Evolutionary conservation across 2,888 invertebrate genomes (phyloP), one percentile per base, ranked within the genome.

Genomic region (Dichetophora obliterata): DNA sequence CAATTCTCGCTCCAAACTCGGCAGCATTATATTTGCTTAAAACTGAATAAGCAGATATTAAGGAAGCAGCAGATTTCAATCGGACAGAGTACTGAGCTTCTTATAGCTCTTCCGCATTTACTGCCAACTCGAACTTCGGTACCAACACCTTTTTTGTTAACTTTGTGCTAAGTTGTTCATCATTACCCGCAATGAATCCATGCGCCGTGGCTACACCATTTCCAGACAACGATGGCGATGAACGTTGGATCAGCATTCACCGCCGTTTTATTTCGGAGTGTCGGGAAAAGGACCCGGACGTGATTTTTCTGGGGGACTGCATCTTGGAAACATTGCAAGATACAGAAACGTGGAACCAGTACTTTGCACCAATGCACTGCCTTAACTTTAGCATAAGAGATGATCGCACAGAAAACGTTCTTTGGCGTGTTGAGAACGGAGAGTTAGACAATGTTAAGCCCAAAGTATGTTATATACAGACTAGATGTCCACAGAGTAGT

Each of bases 301-400:
- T 97, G 43, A 92, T 97, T 82, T 96, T 97, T 84, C 92, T 97
- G 80, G 98, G 97, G 0, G 98, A 97, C 90, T 96, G 96, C 65
- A 92, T 97, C 82, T 91, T 97, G 78, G 94, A 95, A 89, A 93
- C 95, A 68, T 90, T 97, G 83, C 93, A 94, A 85, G 94, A 95
- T 83, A 94, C 95, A 22, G 94, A 95, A 90, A 92, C 96, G 69
- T 98, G 97, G 97, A 94, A 95, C 86, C 94, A 95, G 84, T 93
- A 95, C 90, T 97, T 97, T 91, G 96, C 95, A 76, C 97, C 97
- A 1, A 91, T 98, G 87, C 97, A 98, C 89, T 95, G 95, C 87
- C 92, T 97, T 82, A 97, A 97, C 89, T 89, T 89, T 81, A 96
- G 97, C 83, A 95, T 97, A 85, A 94, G 95, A 82, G 94, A 93